phyloP scores from a whole-genome alignment of 2,113 vertebrate species.

The Gymnarchus niloticus region DNA sequence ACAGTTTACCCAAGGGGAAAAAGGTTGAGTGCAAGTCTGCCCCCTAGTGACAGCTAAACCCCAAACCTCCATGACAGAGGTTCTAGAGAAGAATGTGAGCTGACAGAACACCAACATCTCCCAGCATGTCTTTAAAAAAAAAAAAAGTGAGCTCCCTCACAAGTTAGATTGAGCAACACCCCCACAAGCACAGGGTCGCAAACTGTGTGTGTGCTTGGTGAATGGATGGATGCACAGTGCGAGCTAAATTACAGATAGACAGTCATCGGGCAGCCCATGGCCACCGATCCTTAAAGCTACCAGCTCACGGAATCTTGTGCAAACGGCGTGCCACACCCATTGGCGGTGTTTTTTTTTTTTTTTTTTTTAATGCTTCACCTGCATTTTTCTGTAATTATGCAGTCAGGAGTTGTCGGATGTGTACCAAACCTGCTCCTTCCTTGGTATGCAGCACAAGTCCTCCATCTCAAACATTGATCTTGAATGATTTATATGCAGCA shows the following conservation, averaged over 20 bases:
- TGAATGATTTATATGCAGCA: neutral
- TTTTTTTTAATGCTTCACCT: neutral
- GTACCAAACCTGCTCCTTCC: neutral
- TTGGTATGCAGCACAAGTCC: neutral
- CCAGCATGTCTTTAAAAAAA: neutral
- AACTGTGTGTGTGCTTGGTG: neutral
- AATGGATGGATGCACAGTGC: too few species aligned
- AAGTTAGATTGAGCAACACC: neutral
- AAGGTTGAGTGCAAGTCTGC: slow-evolving; percentile 49
- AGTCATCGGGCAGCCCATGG: neutral
- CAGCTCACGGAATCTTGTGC: neutral
- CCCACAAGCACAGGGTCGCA: neutral
- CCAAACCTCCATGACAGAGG: slow-evolving; percentile 31
- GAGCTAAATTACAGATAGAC: neutral
- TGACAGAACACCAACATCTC: slow-evolving; percentile 3
- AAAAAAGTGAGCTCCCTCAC: neutral
- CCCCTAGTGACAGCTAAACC: slow-evolving; percentile 55
- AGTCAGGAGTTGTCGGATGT: neutral
- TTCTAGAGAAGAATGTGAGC: neutral
- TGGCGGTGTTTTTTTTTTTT: too few species aligned
- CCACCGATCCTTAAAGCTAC: neutral
- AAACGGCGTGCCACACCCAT: neutral
- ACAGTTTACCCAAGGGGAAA: neutral
- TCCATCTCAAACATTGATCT: neutral
- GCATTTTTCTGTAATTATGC: neutral